phyloP scores from a whole-genome alignment of 2,888 invertebrate species.

The Beris morrisii region DNA sequence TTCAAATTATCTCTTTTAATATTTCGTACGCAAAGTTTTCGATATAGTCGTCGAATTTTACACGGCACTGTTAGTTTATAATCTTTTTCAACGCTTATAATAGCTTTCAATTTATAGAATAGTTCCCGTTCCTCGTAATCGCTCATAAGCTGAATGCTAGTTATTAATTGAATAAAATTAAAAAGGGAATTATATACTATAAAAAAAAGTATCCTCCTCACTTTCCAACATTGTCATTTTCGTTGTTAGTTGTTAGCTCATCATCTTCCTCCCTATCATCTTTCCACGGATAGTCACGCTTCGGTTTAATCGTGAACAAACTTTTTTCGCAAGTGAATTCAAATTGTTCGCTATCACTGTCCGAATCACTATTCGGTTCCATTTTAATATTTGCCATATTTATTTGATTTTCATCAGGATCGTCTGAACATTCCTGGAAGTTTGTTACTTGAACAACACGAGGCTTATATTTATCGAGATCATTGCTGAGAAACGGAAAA shows the following conservation, averaged over 20 bases:
- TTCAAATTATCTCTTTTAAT: conserved; percentile 61
- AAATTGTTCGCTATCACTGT: conserved; percentile 45
- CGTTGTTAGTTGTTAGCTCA: not conserved
- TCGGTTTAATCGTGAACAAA: conserved; percentile 51
- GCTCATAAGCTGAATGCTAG: conserved; percentile 47
- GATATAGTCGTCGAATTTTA: conserved; percentile 57
- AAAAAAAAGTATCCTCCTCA: not conserved
- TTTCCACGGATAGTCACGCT: conserved; percentile 58
- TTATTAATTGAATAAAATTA: not conserved
- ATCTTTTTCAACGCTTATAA: conserved; percentile 45
- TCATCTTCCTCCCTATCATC: conserved; percentile 41
- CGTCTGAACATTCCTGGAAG: conserved; percentile 48
- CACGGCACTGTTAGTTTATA: conserved; percentile 48
- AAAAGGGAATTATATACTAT: not conserved
- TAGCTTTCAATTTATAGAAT: conserved; percentile 46
- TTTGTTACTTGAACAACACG: conserved; percentile 54
- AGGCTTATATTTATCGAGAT: conserved; percentile 45
- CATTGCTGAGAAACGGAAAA: conserved; percentile 31
- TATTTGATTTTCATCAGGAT: conserved; percentile 4
- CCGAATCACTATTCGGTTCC: conserved; percentile 38
- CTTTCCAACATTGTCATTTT: conserved; percentile 11
- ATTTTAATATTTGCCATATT: conserved; percentile 33
- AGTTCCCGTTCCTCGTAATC: conserved; percentile 52
- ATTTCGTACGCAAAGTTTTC: conserved; percentile 63
- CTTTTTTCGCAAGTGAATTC: conserved; percentile 49